These are phyloP conservation scores for Zaprionus lachaisei DNA, from an alignment of 1,140 invertebrate species.

Conservation along the genomic window DNA sequence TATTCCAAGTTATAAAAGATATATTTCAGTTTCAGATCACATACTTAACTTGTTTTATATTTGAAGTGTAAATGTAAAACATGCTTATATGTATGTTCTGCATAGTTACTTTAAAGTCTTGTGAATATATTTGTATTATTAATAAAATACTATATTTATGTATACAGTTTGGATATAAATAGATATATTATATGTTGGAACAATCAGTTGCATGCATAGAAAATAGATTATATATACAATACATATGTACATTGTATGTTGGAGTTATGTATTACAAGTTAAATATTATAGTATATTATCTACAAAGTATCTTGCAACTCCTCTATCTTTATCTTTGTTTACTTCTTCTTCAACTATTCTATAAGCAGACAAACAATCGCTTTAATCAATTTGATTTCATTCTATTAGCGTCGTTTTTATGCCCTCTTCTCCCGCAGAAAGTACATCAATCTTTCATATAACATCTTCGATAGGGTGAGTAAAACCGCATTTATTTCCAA, in stretches of 20 bases:
- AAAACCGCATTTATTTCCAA: conserved; percentile 59
- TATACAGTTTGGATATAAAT: background rate
- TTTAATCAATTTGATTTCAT: conserved; percentile 73
- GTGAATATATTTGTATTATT: background rate
- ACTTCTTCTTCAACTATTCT: background rate
- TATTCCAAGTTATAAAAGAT: too few relatives aligned
- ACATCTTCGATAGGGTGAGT: conserved; percentile 17
- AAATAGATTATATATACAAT: background rate
- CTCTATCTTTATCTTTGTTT: background rate
- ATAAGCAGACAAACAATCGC: conserved; percentile 46
- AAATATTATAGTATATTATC: background rate
- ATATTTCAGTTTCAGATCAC: too few relatives aligned
- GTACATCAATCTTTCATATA: conserved; percentile 35
- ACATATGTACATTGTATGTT: background rate
- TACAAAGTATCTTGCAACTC: background rate
- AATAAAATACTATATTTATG: background rate
- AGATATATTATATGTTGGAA: background rate
- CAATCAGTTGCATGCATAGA: conserved; percentile 9
- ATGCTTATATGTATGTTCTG: too few relatives aligned
- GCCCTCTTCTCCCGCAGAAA: background rate
- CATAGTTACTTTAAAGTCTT: background rate
- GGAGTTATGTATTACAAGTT: background rate
- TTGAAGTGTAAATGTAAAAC: too few relatives aligned
- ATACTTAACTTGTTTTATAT: too few relatives aligned
- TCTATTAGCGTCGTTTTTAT: conserved; percentile 51